phyloP scores from a whole-genome alignment of 2,797 vertebrate genomes.

The Onychomys torridus region DNA sequence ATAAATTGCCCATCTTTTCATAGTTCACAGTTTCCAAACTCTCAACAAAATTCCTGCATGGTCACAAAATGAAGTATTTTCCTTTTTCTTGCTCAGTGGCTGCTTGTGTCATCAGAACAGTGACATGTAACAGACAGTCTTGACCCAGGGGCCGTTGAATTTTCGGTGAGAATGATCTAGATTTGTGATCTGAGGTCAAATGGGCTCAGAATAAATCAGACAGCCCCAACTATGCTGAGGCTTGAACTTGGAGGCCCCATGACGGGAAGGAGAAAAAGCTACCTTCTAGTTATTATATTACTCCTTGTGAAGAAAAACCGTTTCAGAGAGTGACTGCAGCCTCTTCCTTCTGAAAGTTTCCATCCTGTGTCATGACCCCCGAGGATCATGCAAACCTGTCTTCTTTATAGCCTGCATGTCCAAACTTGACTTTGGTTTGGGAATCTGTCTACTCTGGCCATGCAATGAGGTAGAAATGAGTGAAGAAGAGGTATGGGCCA shows the following conservation, averaged over 20 bases:
- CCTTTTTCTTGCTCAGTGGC: not conserved
- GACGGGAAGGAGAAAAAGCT: slow-evolving; percentile 1
- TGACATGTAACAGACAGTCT: not conserved
- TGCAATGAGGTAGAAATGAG: not conserved
- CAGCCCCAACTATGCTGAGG: not conserved
- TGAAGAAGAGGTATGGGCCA: not conserved
- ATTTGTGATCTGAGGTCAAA: not conserved
- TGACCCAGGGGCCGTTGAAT: not conserved
- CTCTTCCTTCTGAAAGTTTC: slow-evolving; percentile 33
- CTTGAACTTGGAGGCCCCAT: not conserved
- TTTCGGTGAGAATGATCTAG: not conserved
- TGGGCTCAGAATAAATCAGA: slow-evolving; percentile 24
- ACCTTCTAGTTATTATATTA: not conserved
- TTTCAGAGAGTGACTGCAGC: not conserved
- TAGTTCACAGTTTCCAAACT: slow-evolving; percentile 23
- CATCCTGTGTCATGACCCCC: not conserved
- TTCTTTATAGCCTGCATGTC: not conserved
- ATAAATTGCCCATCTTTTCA: not conserved
- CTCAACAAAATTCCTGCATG: slow-evolving; percentile 1
- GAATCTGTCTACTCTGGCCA: slow-evolving; percentile 24
- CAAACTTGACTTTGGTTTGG: slow-evolving; percentile 33
- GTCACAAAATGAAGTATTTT: not conserved
- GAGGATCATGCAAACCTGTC: slow-evolving; percentile 8
- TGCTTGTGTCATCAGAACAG: not conserved
- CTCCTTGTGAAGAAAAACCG: slow-evolving; percentile 21